Evolutionary conservation across 2,797 vertebrate species (phyloP).

Genomic region (Microhierax caerulescens): DNA sequence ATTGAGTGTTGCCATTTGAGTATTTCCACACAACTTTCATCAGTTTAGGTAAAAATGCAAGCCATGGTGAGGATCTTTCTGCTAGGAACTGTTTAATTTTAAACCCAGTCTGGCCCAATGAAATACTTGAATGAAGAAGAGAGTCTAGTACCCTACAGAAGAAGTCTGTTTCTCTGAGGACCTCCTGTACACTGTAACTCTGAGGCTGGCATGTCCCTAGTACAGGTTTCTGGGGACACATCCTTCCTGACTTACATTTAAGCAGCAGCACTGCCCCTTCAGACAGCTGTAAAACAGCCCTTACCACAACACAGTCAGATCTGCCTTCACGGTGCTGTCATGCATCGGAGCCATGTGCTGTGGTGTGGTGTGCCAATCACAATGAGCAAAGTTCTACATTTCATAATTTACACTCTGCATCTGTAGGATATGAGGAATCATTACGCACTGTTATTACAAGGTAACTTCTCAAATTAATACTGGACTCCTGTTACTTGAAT

Average conservation of each 20-base stretch:
- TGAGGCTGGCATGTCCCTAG: not conserved
- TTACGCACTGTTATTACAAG: not conserved
- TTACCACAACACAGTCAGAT: not conserved
- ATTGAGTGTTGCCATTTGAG: not conserved
- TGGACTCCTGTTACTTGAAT: not conserved
- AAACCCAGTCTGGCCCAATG: not conserved
- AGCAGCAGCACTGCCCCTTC: not conserved
- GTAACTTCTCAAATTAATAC: not conserved
- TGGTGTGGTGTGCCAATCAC: not conserved
- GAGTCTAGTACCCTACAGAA: not conserved
- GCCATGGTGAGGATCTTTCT: not conserved
- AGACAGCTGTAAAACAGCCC: not conserved
- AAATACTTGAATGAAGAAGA: not conserved
- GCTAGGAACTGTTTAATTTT: not conserved
- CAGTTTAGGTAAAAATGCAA: not conserved
- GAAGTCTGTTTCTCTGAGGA: not conserved
- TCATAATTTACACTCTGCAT: not conserved
- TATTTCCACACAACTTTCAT: not conserved
- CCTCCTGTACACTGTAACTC: not conserved
- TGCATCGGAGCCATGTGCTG: not conserved
- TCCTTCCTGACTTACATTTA: not conserved
- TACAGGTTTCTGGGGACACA: not conserved
- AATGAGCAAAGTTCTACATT: not conserved
- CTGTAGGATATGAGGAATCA: not conserved
- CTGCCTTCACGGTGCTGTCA: not conserved